phyloP scores from a whole-genome alignment of 2,113 vertebrate species.

The Hystrix brachyura region DNA sequence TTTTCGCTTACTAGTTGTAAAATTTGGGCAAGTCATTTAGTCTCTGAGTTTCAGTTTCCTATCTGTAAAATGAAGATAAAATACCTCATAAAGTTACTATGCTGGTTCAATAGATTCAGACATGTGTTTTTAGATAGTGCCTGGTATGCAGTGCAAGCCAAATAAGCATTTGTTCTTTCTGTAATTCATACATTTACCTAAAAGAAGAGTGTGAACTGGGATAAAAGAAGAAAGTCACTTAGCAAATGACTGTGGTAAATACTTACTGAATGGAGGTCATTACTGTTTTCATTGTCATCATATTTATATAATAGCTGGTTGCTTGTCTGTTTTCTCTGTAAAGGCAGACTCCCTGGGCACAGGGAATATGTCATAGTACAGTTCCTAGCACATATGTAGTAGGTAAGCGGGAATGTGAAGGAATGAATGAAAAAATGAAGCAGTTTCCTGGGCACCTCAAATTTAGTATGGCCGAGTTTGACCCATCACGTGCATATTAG shows the following conservation, averaged over 20 bases:
- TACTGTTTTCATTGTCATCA: background rate
- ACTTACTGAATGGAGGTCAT: background rate
- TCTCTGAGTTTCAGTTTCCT: conserved; percentile 6
- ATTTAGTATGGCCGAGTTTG: background rate
- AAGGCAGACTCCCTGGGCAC: background rate
- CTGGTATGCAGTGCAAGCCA: background rate
- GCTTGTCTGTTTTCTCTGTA: background rate
- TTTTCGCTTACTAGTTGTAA: background rate
- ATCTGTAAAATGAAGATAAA: background rate
- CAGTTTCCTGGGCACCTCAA: background rate
- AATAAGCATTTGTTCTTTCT: background rate
- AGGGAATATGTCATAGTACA: background rate
- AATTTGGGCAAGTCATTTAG: background rate
- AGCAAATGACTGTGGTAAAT: background rate
- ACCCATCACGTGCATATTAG: background rate
- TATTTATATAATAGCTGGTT: background rate
- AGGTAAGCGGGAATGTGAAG: background rate
- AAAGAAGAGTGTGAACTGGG: background rate
- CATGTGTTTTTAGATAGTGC: background rate
- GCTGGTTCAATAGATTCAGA: background rate
- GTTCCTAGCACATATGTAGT: background rate
- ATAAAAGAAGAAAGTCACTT: background rate
- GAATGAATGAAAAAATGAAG: background rate
- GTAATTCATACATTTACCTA: background rate
- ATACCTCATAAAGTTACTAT: background rate